These are phyloP conservation scores for Notodonta ziczac DNA, from an alignment of 2,888 invertebrate genomes.

Conservation along the genomic window DNA sequence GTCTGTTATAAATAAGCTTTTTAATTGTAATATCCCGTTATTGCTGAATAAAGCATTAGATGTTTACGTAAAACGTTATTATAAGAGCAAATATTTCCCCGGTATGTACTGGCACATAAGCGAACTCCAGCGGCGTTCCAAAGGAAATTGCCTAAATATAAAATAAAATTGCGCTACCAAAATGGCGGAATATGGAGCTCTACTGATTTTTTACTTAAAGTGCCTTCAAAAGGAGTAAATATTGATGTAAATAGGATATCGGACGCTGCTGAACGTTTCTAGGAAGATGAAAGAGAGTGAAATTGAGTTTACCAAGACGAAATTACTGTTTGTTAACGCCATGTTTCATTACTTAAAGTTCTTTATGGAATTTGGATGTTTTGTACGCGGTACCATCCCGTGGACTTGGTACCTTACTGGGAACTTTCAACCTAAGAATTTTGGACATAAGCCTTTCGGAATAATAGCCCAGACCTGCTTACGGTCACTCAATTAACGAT, in stretches of 20 bases:
- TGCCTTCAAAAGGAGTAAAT: conserved; percentile 18
- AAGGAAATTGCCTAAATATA: conserved; percentile 7
- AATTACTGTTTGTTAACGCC: not conserved
- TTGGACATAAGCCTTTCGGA: too few species aligned
- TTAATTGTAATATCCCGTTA: too few species aligned
- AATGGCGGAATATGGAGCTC: not conserved
- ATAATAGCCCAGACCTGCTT: too few species aligned
- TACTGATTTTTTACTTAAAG: conserved; percentile 20
- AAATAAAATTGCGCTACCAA: conserved; percentile 12
- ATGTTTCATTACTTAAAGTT: not conserved
- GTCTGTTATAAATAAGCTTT: too few species aligned
- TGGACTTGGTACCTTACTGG: too few species aligned
- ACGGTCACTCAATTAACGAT: too few species aligned
- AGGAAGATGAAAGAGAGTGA: not conserved
- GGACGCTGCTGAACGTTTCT: conserved; percentile 1
- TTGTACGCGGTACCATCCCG: too few species aligned
- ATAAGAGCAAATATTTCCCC: conserved; percentile 1
- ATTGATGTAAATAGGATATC: conserved; percentile 21
- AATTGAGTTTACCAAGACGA: not conserved
- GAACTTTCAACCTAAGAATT: too few species aligned
- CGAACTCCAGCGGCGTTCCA: not conserved
- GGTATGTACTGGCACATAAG: not conserved
- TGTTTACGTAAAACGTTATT: not conserved
- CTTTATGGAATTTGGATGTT: too few species aligned
- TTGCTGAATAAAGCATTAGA: too few species aligned